Conservation (phyloP, 2,113 vertebrate genomes). For the Toxotes jaculatrix region DNA sequence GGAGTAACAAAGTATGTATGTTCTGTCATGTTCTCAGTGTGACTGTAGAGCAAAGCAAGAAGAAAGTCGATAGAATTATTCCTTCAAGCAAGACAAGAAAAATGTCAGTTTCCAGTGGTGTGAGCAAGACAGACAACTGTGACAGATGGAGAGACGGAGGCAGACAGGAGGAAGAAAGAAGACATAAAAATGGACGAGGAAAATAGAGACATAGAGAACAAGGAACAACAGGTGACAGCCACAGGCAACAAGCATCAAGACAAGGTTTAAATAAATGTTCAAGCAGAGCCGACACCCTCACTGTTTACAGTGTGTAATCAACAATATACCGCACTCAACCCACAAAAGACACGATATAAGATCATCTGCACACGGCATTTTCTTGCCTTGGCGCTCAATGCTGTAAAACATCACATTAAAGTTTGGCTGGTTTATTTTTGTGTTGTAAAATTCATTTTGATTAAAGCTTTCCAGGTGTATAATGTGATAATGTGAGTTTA, state of each 20-base stretch:
- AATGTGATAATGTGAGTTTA: constrained; percentile 10
- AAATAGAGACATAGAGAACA: constrained; percentile 13
- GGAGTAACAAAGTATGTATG: neutral
- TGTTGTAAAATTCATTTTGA: neutral
- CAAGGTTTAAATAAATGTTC: constrained; percentile 1
- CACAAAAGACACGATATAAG: neutral
- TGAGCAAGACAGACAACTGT: neutral
- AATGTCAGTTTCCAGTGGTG: constrained; percentile 2
- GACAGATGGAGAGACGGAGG: neutral
- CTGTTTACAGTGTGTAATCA: neutral
- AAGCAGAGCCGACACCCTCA: neutral
- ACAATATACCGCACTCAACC: neutral
- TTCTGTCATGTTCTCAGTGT: constrained; percentile 1
- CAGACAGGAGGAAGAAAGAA: too few species aligned
- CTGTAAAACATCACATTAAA: constrained; percentile 1
- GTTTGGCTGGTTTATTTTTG: neutral
- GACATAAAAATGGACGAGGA: neutral
- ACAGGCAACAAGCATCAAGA: constrained; percentile 24
- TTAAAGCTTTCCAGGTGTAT: constrained; percentile 1
- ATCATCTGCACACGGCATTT: neutral
- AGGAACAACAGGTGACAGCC: constrained; percentile 13
- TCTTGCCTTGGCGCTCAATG: neutral
- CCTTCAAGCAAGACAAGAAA: constrained; percentile 2
- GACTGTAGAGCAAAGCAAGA: neutral
- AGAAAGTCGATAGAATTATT: neutral